These are phyloP conservation scores for Dicyrtomina minuta DNA, from an alignment of 2,888 invertebrate genomes.

Conservation along the genomic window DNA sequence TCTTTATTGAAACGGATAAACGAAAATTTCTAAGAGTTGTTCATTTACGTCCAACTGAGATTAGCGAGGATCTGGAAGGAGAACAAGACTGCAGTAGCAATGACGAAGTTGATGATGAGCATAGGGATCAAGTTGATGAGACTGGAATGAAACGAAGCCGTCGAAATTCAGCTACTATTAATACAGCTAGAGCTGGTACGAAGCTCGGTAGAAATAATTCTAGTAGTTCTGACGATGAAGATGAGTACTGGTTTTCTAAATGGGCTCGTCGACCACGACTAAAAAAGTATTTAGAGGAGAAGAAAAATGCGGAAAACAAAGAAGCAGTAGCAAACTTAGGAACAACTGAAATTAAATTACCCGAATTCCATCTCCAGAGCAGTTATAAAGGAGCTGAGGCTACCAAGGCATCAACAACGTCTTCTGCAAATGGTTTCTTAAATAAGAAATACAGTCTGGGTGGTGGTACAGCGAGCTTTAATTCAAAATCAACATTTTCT, in stretches of 20 bases:
- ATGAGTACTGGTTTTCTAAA: slow-evolving; percentile 60
- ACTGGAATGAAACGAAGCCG: too few species aligned
- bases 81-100: background rate
- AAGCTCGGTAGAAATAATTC: background rate
- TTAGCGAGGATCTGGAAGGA: too few species aligned
- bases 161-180: background rate
- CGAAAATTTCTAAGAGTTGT: slow-evolving; percentile 47
- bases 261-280: slow-evolving; percentile 58
- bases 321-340: too few species aligned
- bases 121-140: background rate
- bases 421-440: too few species aligned
- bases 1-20: slow-evolving; percentile 48
- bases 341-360: too few species aligned
- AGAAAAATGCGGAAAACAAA: too few species aligned
- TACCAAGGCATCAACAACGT: too few species aligned
- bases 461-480: too few species aligned
- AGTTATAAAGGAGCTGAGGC: too few species aligned
- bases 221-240: slow-evolving; percentile 53
- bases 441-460: too few species aligned
- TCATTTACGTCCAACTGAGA: slow-evolving; percentile 36
- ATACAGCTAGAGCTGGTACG: background rate
- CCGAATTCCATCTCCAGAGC: too few species aligned
- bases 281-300: slow-evolving; percentile 36
- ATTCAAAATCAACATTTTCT: too few species aligned
- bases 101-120: slow-evolving; percentile 18